Base-by-base conservation (phyloP, 2,113 vertebrate species). In the Perca schrenkii region DNA sequence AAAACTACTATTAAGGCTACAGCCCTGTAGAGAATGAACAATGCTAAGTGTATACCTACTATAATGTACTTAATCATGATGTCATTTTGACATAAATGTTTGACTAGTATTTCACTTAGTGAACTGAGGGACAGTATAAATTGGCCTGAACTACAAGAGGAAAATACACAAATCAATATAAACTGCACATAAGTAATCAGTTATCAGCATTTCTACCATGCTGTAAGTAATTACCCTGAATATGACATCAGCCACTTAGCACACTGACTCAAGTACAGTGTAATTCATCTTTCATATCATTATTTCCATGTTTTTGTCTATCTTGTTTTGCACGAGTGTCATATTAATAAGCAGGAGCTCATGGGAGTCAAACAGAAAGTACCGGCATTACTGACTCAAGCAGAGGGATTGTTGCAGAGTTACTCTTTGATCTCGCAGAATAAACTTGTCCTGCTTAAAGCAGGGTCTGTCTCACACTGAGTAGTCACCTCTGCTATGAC, bases 301-400 rank as follows among this genome's bases (percentile, higher is more conserved):
- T 66, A 40, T 79, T 66, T 81, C 73, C 31, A 57, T 66, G 47
- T 22, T 82, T 79, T 40, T 34, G 50, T 69, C 67, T 67, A 52
- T 77, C 46, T 43, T 66, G 10, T 77, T 66, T 40, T 83, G 0
- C 61, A 68, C 12, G 50, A 85, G 14, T 19, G 25, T 76, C 66
- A 46, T 60, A 74, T 86, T 57, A 76, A 65, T 84, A 82, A 84
- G 19, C 67, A 58, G 66, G 43, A 81, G 53, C 47, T 77, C 70
- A n/a, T 13, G 63, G 15, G 78, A 86, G 81, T 89, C 67, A 73
- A 79, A 91, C 77, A 93, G 94, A 93, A 94, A 91, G 77, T 77
- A 53, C 68, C 79, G 67, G 73, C 70, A 88, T 66, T 46, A 74
- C 82, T 79, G 79, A 91, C 82, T 88, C 88, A 91, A 78, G 73